Base-by-base conservation (phyloP, 1,140 invertebrate species). In the Sitophilus oryzae region DNA sequence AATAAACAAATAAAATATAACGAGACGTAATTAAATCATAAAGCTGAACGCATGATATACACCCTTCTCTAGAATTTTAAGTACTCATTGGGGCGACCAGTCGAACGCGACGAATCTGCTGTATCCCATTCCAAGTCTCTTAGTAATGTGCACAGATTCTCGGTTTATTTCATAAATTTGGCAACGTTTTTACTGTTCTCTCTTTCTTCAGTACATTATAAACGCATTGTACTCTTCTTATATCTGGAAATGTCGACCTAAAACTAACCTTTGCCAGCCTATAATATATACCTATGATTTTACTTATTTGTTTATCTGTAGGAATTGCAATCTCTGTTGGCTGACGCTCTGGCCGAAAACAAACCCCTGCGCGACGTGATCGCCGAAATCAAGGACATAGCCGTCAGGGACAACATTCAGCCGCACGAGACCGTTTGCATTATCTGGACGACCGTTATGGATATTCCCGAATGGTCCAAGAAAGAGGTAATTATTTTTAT, bases 391-490 rank as follows among this genome's bases (percentile, higher is more conserved):
- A 86, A 85, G 69, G 93, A 96, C 68, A 85, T 88, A 75, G 87
- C 91, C 67, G 74, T 73, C 60, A 88, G 86, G 70, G 82, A 86
- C 73, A 78, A 76, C 70, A 88, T 96, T 70, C 82, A 86, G 48
- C 93, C 96, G 75, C 86, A 92, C 71, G 93, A 96, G 76, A 84
- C 93, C 64, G 84, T 91, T 66, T 80, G 82, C 68, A 80, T 87
- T 70, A 83, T 96, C 66, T 98, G 93, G 93, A 84, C 82, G 60
- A 91, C 88, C 55, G 84, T 97, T 60, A 97, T 98, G 93, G 82
- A 83, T 48, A 84, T 89, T 62, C 89, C 91, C 36, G 93, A 98
- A 76, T 97, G 93, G 93, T 97, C 96, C 74, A 98, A 97, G 75
- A 96, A 96, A 73, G 93, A 96, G 60, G 68, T 70, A 51, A 63